phyloP scores from a whole-genome alignment of 2,888 invertebrate species.

The Caenorhabditis panamensis region DNA sequence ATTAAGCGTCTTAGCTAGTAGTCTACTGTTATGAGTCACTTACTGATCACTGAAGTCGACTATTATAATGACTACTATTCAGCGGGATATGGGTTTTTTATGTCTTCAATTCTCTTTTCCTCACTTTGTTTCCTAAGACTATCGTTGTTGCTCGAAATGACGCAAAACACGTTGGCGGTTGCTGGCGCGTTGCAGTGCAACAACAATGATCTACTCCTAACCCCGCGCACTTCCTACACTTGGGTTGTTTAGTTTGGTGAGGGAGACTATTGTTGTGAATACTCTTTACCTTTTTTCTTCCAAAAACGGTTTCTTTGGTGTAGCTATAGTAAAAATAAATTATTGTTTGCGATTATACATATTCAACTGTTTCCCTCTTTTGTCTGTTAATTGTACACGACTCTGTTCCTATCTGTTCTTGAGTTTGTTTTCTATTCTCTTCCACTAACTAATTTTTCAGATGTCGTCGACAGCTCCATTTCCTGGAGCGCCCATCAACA shows the following conservation, averaged over 20 bases:
- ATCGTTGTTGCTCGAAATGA: neutral
- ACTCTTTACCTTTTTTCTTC: constrained; percentile 7
- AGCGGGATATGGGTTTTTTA: neutral
- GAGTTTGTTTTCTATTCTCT: neutral
- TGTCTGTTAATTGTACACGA: neutral
- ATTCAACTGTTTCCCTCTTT: neutral
- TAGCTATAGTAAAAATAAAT: constrained; percentile 36
- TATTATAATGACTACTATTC: neutral
- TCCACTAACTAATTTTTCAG: constrained; percentile 29
- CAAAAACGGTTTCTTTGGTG: constrained; percentile 46
- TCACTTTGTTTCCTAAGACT: neutral
- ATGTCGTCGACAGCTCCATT: constrained; percentile 35
- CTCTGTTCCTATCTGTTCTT: neutral
- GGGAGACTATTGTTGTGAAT: constrained; percentile 29
- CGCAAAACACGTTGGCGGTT: neutral
- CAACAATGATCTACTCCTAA: neutral
- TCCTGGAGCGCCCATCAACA: constrained; percentile 27
- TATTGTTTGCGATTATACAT: constrained; percentile 7
- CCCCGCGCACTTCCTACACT: neutral
- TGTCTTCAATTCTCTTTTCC: neutral
- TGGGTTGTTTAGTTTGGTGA: constrained; percentile 4
- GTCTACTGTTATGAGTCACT: too few relatives aligned
- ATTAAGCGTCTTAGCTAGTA: too few relatives aligned
- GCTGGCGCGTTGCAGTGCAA: neutral
- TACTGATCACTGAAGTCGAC: too few relatives aligned